Percentiles rank a stretch among this genome's conserved stretches.
Evolutionary conservation across 2,113 vertebrate species (phyloP).

Genomic region (Platysternon megacephalum): DNA sequence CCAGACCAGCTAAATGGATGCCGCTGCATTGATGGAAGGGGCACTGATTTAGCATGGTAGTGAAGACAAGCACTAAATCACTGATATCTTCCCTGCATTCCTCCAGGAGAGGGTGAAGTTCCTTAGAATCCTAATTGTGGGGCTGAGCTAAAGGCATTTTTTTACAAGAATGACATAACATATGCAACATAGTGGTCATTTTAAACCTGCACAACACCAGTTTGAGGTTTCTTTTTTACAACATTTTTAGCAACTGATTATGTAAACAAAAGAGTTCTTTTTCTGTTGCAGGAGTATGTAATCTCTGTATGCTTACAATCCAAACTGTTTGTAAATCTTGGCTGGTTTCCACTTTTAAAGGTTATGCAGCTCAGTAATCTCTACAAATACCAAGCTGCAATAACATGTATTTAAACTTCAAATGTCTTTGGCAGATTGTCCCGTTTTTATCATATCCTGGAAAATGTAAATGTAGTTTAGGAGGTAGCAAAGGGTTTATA

Average conservation of each 20-base stretch:
- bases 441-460: constrained; percentile 34
- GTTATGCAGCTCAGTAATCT: constrained; percentile 43
- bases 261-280: constrained; percentile 24
- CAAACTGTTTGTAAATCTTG: constrained; percentile 53
- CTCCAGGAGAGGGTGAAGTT: background rate
- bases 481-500: constrained; percentile 36
- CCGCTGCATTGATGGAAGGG: too few relatives aligned
- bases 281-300: constrained; percentile 22
- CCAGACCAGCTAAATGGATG: too few relatives aligned
- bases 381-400: constrained; percentile 35
- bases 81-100: background rate
- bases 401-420: constrained; percentile 46
- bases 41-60: too few relatives aligned
- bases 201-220: background rate
- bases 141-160: background rate
- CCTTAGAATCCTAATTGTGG: background rate
- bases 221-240: constrained; percentile 6
- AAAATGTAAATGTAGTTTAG: constrained; percentile 50
- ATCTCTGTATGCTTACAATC: constrained; percentile 39
- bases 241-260: constrained; percentile 2
- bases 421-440: constrained; percentile 6
- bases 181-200: background rate
- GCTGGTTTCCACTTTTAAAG: constrained; percentile 44
- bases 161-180: background rate
- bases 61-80: background rate